Base-by-base conservation (phyloP, 2,797 vertebrate species). In the Phylloscopus collybita region DNA sequence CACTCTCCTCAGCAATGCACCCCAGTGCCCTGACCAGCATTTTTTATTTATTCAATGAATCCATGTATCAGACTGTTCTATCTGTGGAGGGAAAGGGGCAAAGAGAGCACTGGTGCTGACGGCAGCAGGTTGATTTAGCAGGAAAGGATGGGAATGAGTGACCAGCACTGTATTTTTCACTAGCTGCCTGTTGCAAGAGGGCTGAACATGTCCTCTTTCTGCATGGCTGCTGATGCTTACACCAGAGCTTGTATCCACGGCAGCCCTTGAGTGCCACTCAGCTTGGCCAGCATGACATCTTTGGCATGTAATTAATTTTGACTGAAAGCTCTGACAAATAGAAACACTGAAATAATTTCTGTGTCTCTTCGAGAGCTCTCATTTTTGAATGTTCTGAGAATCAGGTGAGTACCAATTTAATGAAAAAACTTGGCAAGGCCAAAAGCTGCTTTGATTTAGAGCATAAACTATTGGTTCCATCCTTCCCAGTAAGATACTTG, bases 271-370 rank as follows among this genome's bases (percentile, higher is more conserved):
- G 56, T 59, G 62, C 60, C 60, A 50, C 71, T 93, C 89, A 62
- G 16, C 40, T 82, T 79, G 75, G 42, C 75, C 57, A 86, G 79
- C 32, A 0, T 64, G 65, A 93, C 61, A 80, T 50, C 53, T 90
- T 71, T 74, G 91, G 72, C 79, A 61, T 80, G 42, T 70, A 80
- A 83, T 91, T 95, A 78, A 65, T 92, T 90, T 75, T 97, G 80
- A 94, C 73, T 90, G 61, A 95, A 93, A 64, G 64, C 38, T 94
- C 16, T 84, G 79, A 89, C 64, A 87, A 92, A 94, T 27, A 84
- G 78, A 75, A 96, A 89, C 51, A 59, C 29, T 53, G 60, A n/a
- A 72, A 86, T 90, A 16, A 42, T 90, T 91, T 88, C 47, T 29
- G 9, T 50, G 60, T 83, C 47, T 78, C 69, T 81, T 78, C 73